Base-by-base conservation (phyloP, 2,797 vertebrate species). In the Parauchenoglanis ngamensis region DNA sequence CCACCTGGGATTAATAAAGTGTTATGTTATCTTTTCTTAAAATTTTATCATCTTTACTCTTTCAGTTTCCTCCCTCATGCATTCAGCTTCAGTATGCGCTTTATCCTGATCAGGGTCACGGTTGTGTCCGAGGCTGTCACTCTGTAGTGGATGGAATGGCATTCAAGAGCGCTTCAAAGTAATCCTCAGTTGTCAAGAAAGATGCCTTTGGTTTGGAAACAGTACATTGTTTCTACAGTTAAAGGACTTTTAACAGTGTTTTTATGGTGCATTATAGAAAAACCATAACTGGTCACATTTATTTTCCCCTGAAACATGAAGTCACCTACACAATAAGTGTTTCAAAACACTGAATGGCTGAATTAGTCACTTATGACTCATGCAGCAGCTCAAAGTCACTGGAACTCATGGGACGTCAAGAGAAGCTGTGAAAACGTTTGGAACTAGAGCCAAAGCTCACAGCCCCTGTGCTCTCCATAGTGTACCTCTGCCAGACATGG, bases 371-470 rank as follows among this genome's bases (percentile, higher is more conserved):
- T 65, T 25, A 70, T 88, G 87, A 89, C 87, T 88, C 87, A 88
- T 67, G 46, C 77, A 56, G 65, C 44, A 87, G 73, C 73, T 83
- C 83, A 85, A 87, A 87, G 88, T 91, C 87, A 83, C 67, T 19
- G 57, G 70, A 67, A 87, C 87, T 87, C 79, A 59, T 49, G 85
- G 86, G 56, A 84, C 23, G 63, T 85, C 54, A 52, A 80, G n/a
- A 73, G 59, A 88, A 88, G 54, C 76, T 73, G 85, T 57, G 85
- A 79, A 87, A 87, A 82, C 70, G 13, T 88, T 44, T 81, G 44
- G 78, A 89, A 81, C 23, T 25, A 52, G 65, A 75, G 88, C 90
- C 89, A 88, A 84, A 54, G 65, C 87, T 75, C 35, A 65, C 75
- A 73, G 83, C 72, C 85, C 82, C 63, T 52, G 65, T 84, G 59